phyloP scores from a whole-genome alignment of 2,113 vertebrate species.

The Mesembrinibis cayennensis region DNA sequence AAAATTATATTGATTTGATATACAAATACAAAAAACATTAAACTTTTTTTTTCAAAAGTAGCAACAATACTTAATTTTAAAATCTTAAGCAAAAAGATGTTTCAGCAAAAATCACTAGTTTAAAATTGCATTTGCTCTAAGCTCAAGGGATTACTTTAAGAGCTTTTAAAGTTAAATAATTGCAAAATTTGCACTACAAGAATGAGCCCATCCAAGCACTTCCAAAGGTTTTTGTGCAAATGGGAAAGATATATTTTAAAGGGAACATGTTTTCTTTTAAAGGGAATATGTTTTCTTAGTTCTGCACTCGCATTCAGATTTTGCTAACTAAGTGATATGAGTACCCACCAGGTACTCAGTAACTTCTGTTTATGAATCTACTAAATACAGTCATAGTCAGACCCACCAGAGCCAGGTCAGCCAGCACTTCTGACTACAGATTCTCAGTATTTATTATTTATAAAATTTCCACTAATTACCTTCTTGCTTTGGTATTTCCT shows the following conservation, averaged over 20 bases:
- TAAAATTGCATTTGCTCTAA: neutral
- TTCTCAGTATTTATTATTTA: neutral
- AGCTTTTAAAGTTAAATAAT: neutral
- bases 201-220: neutral
- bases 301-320: neutral
- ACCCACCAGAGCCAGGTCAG: neutral
- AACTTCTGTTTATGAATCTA: neutral
- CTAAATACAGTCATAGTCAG: neutral
- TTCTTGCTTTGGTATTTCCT: neutral
- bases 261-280: neutral
- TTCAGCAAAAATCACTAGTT: neutral
- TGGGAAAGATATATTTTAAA: neutral
- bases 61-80: neutral
- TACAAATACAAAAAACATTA: accelerated
- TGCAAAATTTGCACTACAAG: neutral
- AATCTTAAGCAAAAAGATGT: neutral
- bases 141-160: neutral
- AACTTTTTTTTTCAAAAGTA: neutral
- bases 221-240: neutral
- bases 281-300: neutral
- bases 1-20: neutral
- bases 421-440: neutral
- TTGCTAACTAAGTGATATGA: neutral
- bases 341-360: neutral
- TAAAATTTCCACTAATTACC: neutral